phyloP scores from a whole-genome alignment of 2,797 vertebrate genomes.

The Dipus sagitta region DNA sequence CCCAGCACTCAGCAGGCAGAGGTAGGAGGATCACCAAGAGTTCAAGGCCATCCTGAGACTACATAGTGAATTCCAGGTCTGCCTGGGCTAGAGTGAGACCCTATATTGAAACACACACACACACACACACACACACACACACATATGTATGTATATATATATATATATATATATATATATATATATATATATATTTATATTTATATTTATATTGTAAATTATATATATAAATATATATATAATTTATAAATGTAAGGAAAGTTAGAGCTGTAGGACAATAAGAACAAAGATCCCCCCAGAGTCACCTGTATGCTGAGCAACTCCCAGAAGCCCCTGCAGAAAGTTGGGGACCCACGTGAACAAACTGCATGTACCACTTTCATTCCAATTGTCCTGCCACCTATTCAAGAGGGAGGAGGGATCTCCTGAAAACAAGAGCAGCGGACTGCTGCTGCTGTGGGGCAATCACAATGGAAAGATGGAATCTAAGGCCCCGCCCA shows the following conservation, averaged over 20 bases:
- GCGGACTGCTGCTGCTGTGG: neutral
- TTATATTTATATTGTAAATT: too few relatives aligned
- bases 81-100: too few relatives aligned
- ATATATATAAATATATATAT: too few relatives aligned
- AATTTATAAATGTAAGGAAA: neutral
- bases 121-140: too few relatives aligned
- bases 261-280: constrained; percentile 63
- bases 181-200: too few relatives aligned
- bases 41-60: too few relatives aligned
- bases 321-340: neutral
- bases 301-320: constrained; percentile 62
- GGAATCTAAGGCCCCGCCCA: neutral
- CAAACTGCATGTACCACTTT: neutral
- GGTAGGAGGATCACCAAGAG: too few relatives aligned
- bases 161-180: too few relatives aligned
- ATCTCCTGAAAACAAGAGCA: neutral
- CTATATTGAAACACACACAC: too few relatives aligned
- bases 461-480: neutral
- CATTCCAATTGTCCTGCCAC: neutral
- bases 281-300: constrained; percentile 52
- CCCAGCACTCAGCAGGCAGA: too few relatives aligned
- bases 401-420: neutral
- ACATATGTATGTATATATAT: too few relatives aligned
- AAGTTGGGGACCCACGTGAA: constrained; percentile 1
- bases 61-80: too few relatives aligned